Conservation (phyloP, 2,113 vertebrate species). For the Mus pahari region DNA sequence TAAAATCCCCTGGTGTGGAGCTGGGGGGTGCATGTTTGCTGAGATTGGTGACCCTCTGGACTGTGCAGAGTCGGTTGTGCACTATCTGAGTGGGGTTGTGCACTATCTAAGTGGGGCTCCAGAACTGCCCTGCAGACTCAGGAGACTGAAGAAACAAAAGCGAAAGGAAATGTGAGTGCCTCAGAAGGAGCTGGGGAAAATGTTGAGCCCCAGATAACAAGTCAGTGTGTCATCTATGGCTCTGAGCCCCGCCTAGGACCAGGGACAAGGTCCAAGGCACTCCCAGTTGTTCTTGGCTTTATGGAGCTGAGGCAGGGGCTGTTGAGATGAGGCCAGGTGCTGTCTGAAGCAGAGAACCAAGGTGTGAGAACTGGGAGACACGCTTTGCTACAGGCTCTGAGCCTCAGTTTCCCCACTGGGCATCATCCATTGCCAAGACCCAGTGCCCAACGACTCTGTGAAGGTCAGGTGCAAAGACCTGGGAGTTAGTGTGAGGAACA, state of each 20-base stretch:
- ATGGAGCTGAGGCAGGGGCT: accelerated
- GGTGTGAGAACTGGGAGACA: background rate
- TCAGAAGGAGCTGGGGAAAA: background rate
- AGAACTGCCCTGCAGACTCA: no score
- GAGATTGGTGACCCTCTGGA: background rate
- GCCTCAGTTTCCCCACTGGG: background rate
- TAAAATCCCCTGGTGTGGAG: background rate
- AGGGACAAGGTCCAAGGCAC: constrained; percentile 11
- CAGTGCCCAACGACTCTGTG: background rate
- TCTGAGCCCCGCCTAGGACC: background rate
- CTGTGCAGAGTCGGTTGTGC: background rate
- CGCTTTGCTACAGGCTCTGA: background rate
- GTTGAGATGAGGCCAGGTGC: background rate
- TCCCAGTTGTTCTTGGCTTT: background rate
- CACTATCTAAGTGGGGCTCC: background rate
- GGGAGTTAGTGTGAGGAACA: background rate
- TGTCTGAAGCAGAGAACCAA: background rate
- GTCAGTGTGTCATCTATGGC: background rate
- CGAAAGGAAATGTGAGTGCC: background rate
- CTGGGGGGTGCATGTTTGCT: no score
- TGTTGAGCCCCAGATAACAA: background rate
- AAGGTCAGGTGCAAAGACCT: background rate
- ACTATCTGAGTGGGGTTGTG: no score
- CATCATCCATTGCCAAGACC: background rate
- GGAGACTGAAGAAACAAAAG: background rate